Evolutionary conservation across 2,888 invertebrate species (phyloP), one percentile per base, ranked within the genome.

Genomic region (Coleophora flavipennella): DNA sequence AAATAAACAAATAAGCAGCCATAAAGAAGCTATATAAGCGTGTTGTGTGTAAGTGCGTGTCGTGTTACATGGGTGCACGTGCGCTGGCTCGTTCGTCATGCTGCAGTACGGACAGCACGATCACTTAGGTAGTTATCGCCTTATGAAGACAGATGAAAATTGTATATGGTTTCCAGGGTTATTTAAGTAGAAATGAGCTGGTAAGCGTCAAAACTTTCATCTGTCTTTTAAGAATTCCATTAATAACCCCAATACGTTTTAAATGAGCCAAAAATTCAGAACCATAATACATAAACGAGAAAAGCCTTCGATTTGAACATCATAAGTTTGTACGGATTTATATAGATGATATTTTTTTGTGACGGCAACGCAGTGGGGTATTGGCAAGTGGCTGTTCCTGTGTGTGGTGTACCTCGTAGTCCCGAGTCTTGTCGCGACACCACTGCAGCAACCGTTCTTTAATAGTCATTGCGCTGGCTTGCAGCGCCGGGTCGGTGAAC

Each of bases 401-500:
- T 20, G 20, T 20, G 20, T 20, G 20, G 20, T 20, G 79, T 93
- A 97, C 97, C 93, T 96, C 93, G 87, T 98, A 98, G 88, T 95
- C 96, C 89, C 93, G 92, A 67, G 97, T 97, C 91, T 97, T 96
- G 88, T 93, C 92, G 86, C 95, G 94, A 88, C 95, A 95, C 98
- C 98, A 98, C 85, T 93, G 91, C 86, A 98, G 91, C 79, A 98
- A 90, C 85, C 96, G 91, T 79, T 97, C 96, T 91, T 97, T 98
- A 85, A 97, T 95, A 86, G 95, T 93, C 86, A 91, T 92, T 69
- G 96, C 96, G 87, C 94, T 95, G 83, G 92, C 91, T 80, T 91
- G 91, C 87, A 96, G 90, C 85, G 91, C 91, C 70, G 94, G 92
- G 87, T 94, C 94, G 80, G 93, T 94, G 89, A 95, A 94, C 90